Percentiles rank a stretch among this genome's conserved stretches.
Conservation (phyloP, 2,113 vertebrate species). For the Sorex fumeus region DNA sequence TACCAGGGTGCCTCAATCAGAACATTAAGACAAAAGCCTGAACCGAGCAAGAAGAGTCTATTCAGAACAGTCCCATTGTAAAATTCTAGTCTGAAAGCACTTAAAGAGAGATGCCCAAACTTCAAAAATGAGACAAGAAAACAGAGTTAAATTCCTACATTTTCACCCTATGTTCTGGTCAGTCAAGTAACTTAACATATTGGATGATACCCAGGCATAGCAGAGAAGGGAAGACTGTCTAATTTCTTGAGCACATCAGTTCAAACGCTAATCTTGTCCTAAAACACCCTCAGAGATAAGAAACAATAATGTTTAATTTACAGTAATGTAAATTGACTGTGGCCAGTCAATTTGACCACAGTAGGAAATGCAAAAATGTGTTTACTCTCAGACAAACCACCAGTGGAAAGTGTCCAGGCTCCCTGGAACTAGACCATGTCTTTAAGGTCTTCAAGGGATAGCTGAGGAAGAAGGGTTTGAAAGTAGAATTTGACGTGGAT, state of each 20-base stretch:
- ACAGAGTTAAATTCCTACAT: not conserved
- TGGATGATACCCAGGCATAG: not conserved
- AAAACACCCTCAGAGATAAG: slow-evolving; percentile 5
- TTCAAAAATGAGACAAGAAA: not conserved
- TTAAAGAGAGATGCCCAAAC: not conserved
- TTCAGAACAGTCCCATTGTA: not conserved
- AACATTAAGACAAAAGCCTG: not conserved
- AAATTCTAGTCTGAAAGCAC: not conserved
- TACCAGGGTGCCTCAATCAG: not conserved
- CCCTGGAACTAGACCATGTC: not conserved
- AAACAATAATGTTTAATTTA: slow-evolving; percentile 6
- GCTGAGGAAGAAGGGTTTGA: not conserved
- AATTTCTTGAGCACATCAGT: not conserved
- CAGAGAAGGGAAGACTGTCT: not conserved
- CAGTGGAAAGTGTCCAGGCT: not conserved
- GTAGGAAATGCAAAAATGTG: not conserved
- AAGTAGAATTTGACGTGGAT: not conserved
- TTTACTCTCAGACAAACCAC: not conserved
- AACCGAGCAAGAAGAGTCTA: not conserved
- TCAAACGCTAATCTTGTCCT: not conserved
- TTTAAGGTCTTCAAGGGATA: not conserved
- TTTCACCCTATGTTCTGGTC: not conserved
- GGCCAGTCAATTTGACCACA: not conserved
- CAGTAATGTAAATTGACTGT: too few relatives aligned
- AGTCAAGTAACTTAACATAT: not conserved